phyloP scores from a whole-genome alignment of 2,888 invertebrate species.

The Hyles lineata region DNA sequence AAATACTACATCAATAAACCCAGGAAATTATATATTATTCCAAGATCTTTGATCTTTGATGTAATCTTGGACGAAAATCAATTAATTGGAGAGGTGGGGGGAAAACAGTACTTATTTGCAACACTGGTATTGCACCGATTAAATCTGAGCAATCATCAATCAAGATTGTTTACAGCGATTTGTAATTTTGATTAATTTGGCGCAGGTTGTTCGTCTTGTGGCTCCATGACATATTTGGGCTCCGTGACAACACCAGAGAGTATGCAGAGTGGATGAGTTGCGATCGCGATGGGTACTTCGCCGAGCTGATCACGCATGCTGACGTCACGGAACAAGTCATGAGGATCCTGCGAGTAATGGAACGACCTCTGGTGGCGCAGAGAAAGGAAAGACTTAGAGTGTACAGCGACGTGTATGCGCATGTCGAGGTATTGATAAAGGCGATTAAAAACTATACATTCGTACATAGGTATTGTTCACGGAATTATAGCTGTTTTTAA shows the following conservation, averaged over 20 bases:
- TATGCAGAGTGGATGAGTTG: constrained; percentile 65
- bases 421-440: constrained; percentile 68
- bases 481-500: too few species aligned
- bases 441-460: not conserved
- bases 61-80: too few species aligned
- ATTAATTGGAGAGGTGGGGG: too few species aligned
- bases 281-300: constrained; percentile 71
- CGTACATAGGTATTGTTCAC: too few species aligned
- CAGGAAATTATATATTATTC: too few species aligned
- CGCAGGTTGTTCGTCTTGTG: constrained; percentile 71
- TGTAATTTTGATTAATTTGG: not conserved
- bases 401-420: constrained; percentile 76
- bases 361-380: constrained; percentile 74
- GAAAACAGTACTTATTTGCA: too few species aligned
- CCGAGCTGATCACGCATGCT: constrained; percentile 67
- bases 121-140: too few species aligned
- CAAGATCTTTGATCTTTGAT: too few species aligned
- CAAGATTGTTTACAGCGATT: not conserved
- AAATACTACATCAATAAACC: too few species aligned
- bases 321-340: constrained; percentile 77
- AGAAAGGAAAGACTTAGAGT: constrained; percentile 60
- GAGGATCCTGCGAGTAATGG: constrained; percentile 66
- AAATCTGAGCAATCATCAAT: not conserved
- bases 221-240: constrained; percentile 72
- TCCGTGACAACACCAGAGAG: constrained; percentile 68